These are phyloP conservation scores for Tanypteryx hageni DNA, from an alignment of 2,888 invertebrate species.

Conservation along the genomic window DNA sequence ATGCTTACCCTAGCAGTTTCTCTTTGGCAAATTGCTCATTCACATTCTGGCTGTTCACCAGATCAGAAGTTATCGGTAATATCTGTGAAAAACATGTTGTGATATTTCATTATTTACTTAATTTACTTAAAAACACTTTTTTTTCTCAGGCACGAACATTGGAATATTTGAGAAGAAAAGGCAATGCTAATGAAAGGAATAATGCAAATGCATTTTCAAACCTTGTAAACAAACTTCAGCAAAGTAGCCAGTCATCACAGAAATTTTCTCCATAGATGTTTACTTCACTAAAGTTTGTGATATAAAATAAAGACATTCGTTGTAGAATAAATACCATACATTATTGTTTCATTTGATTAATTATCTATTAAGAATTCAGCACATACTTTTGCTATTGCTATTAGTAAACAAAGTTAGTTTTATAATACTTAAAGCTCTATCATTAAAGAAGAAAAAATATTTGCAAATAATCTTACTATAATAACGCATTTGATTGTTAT, in stretches of 20 bases:
- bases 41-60: background rate
- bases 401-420: too few species aligned
- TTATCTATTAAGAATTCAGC: too few species aligned
- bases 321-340: too few species aligned
- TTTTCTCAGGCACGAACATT: conserved; percentile 71
- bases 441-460: too few species aligned
- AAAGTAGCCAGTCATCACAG: background rate
- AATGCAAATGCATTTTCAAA: conserved; percentile 26
- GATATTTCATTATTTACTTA: background rate
- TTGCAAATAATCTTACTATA: too few species aligned
- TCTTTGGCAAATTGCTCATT: conserved; percentile 87
- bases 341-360: too few species aligned
- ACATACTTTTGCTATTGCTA: too few species aligned
- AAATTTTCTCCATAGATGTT: too few species aligned
- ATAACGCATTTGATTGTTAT: too few species aligned
- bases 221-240: conserved; percentile 1
- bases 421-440: too few species aligned
- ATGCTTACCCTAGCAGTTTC: conserved; percentile 85
- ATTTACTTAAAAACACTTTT: conserved; percentile 56
- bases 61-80: conserved; percentile 52
- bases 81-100: background rate
- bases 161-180: conserved; percentile 72
- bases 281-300: too few species aligned
- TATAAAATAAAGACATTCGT: too few species aligned
- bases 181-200: background rate